These are phyloP conservation scores for Sinocyclocheilus rhinocerous DNA, from an alignment of 2,113 vertebrate species.

Conservation along the genomic window DNA sequence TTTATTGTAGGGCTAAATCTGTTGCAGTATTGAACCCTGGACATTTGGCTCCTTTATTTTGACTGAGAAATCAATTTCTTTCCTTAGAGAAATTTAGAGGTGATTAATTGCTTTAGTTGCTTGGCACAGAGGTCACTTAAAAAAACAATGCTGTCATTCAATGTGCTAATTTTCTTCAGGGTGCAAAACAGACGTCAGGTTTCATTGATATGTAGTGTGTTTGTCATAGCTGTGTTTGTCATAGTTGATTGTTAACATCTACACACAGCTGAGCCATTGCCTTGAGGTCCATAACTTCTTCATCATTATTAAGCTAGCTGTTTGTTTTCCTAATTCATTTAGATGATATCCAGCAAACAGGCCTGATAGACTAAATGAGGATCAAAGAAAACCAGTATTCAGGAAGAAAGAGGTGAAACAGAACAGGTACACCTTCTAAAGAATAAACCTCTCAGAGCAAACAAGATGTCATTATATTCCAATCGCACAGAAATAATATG, in stretches of 20 bases:
- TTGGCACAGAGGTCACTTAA: neutral
- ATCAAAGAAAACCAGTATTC: slow-evolving; percentile 17
- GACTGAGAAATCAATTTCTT: neutral
- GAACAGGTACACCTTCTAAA: neutral
- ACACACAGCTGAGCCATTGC: neutral
- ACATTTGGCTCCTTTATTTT: neutral
- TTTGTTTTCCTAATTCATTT: slow-evolving; percentile 50
- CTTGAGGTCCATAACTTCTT: neutral
- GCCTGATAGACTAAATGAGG: slow-evolving; percentile 1
- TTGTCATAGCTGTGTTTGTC: slow-evolving; percentile 4
- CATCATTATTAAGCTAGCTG: slow-evolving; percentile 15
- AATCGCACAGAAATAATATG: neutral
- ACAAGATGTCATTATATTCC: slow-evolving; percentile 33
- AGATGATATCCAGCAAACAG: slow-evolving; percentile 37
- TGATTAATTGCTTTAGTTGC: neutral
- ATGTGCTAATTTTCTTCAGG: slow-evolving; percentile 1
- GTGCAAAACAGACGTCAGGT: slow-evolving; percentile 10
- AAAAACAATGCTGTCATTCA: neutral
- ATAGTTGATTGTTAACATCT: neutral
- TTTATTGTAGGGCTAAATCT: neutral
- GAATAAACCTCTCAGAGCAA: slow-evolving; percentile 32
- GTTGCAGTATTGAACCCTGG: neutral
- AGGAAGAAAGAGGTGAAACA: neutral
- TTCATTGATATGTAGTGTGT: slow-evolving; percentile 10
- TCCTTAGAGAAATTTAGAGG: neutral